Conservation (phyloP, 2,797 vertebrate genomes). For the Squalus acanthias region DNA sequence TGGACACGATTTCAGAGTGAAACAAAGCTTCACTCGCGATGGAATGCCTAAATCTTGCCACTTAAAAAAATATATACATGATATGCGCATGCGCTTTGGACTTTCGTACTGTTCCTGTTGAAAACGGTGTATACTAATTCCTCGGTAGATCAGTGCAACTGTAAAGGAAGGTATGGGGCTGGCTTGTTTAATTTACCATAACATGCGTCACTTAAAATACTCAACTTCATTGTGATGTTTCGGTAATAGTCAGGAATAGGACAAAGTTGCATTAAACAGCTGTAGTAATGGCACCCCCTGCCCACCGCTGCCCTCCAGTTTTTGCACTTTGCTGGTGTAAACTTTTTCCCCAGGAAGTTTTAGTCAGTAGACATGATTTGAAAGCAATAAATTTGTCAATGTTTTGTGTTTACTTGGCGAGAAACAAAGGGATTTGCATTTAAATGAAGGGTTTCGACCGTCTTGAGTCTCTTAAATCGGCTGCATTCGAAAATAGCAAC, state of each 20-base stretch:
- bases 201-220: too few species aligned
- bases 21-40: too few species aligned
- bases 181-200: too few species aligned
- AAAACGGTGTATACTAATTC: slow-evolving; percentile 54
- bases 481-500: neutral
- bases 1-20: too few species aligned
- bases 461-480: neutral
- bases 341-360: neutral
- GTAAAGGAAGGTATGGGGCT: slow-evolving; percentile 77
- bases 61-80: too few species aligned
- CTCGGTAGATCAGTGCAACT: slow-evolving; percentile 76
- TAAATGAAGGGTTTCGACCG: neutral
- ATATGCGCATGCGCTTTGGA: slow-evolving; percentile 46
- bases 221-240: neutral
- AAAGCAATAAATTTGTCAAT: neutral
- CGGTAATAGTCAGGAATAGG: too few species aligned
- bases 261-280: neutral
- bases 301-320: neutral
- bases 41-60: too few species aligned
- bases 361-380: neutral
- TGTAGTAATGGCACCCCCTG: neutral
- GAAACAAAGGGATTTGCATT: neutral
- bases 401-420: neutral
- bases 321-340: neutral
- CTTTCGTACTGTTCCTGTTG: slow-evolving; percentile 52